Percentiles rank a stretch among this genome's conserved stretches.
Conservation (phyloP, 1,140 invertebrate genomes). For the Palaemon carinicauda region DNA sequence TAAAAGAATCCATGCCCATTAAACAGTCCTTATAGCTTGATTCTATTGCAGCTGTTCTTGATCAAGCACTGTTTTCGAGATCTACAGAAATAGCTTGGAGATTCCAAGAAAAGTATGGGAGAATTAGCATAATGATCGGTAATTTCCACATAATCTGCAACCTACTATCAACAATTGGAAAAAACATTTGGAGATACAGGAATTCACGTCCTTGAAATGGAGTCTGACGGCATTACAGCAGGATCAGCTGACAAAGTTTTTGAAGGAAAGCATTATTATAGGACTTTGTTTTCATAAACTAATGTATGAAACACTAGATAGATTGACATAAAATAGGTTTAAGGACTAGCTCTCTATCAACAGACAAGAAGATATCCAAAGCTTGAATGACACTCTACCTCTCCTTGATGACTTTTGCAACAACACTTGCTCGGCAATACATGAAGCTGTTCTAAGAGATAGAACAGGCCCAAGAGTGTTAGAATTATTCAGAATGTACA, state of each 20-base stretch:
- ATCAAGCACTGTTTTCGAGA: too few relatives aligned
- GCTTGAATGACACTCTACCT: background rate
- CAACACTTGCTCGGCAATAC: too few relatives aligned
- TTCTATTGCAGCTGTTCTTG: too few relatives aligned
- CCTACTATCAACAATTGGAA: slow-evolving; percentile 54
- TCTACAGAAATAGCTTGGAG: too few relatives aligned
- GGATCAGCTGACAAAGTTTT: too few relatives aligned
- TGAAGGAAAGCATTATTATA: slow-evolving; percentile 59
- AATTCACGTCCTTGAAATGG: slow-evolving; percentile 57
- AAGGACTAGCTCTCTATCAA: background rate
- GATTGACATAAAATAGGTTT: slow-evolving; percentile 45
- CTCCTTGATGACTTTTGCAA: background rate
- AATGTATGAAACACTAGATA: slow-evolving; percentile 53
- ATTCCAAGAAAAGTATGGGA: background rate
- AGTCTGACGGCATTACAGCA: too few relatives aligned
- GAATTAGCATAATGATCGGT: slow-evolving; percentile 53
- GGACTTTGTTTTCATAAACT: slow-evolving; percentile 58
- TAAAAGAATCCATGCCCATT: background rate
- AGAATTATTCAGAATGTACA: background rate
- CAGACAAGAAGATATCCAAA: too few relatives aligned
- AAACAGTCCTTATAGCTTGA: background rate
- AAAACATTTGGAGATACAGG: slow-evolving; percentile 59
- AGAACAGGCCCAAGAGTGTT: background rate
- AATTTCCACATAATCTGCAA: slow-evolving; percentile 55
- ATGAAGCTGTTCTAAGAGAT: background rate